Evolutionary conservation across 2,113 vertebrate genomes (phyloP).

Genomic region (Aldabrachelys gigantea): DNA sequence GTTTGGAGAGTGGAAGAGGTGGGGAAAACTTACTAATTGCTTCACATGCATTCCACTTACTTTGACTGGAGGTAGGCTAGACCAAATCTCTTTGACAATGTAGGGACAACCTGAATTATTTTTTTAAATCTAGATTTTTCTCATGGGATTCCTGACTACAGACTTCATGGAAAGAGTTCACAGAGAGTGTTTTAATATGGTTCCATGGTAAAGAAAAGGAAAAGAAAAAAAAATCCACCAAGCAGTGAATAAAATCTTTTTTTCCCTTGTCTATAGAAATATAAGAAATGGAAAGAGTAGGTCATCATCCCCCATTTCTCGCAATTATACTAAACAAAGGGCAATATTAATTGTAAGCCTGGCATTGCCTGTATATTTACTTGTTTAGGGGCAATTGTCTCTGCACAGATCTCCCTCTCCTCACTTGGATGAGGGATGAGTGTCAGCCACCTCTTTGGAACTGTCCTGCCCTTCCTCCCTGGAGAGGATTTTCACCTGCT

Average conservation of each 20-base stretch:
- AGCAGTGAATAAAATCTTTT: neutral
- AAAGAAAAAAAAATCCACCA: neutral
- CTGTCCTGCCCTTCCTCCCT: neutral
- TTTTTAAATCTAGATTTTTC: neutral
- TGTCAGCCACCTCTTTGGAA: neutral
- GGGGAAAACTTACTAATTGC: neutral
- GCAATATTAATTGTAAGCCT: neutral
- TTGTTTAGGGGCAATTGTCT: neutral
- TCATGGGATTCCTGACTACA: neutral
- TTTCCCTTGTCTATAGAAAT: neutral
- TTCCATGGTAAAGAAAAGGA: neutral
- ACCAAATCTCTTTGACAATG: neutral
- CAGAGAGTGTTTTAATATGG: neutral
- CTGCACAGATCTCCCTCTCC: accelerated
- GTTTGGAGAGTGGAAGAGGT: neutral
- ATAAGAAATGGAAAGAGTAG: neutral
- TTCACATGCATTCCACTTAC: accelerated
- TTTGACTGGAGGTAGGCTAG: neutral
- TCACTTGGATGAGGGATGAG: neutral
- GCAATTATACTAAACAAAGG: neutral
- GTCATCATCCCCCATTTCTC: neutral
- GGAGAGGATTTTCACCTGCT: neutral
- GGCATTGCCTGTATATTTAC: neutral
- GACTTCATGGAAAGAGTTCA: neutral
- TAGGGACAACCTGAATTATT: neutral